Evolutionary conservation across 1,140 invertebrate genomes (phyloP).

Genomic region (Sarcophaga bullata): DNA sequence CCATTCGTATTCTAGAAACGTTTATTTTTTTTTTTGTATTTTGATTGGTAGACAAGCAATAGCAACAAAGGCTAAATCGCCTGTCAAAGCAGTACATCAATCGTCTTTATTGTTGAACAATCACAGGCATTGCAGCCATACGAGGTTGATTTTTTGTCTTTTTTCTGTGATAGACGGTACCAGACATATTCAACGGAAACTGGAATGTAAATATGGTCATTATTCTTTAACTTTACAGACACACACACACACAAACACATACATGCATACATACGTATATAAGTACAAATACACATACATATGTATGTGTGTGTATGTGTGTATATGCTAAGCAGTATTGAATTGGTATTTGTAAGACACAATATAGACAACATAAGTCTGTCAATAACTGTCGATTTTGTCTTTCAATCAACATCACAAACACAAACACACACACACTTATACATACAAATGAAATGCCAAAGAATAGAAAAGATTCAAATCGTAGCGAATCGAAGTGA

Average conservation of each 20-base stretch:
- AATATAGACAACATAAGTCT: slow-evolving; percentile 10
- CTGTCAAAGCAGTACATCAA: background rate
- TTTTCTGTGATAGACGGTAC: background rate
- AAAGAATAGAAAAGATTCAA: too few species aligned
- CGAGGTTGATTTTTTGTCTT: too few species aligned
- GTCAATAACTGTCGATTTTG: slow-evolving; percentile 10
- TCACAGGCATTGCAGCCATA: background rate
- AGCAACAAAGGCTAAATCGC: background rate
- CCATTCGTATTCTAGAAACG: background rate
- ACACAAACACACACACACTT: background rate
- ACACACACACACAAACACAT: too few species aligned
- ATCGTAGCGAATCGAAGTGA: background rate
- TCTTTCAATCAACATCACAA: background rate
- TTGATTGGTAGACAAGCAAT: slow-evolving; percentile 4
- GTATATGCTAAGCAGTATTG: too few species aligned
- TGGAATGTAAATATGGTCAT: background rate
- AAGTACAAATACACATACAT: too few species aligned
- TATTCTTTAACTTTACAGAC: background rate
- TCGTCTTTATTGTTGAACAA: background rate
- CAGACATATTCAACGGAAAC: background rate
- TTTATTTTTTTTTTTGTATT: background rate
- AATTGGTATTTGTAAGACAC: too few species aligned
- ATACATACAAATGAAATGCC: too few species aligned
- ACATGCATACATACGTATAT: too few species aligned
- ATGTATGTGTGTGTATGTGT: too few species aligned